Evolutionary conservation across 2,888 invertebrate species (phyloP), one percentile per base, ranked within the genome.

Genomic region (Heliconius sara): DNA sequence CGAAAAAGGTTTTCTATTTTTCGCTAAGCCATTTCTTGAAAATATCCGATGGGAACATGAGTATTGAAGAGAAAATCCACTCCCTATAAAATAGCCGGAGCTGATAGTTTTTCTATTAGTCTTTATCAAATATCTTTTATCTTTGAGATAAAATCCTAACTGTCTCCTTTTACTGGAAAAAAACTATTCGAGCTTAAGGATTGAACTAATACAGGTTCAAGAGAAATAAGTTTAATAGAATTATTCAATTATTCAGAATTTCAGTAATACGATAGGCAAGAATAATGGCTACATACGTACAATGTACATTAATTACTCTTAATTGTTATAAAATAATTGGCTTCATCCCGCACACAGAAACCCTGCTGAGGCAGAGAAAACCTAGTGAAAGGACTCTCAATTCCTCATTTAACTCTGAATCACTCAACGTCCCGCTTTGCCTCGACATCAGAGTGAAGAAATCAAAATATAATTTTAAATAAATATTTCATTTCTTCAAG

Each of bases 1-100:
- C 77, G 74, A 75, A 77, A 81, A 81, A 77, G 70, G 74, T 81
- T 72, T 76, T 78, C 72, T 76, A 76, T 77, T 80, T 79, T 81
- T 78, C 67, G 75, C 76, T 75, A 71, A 79, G 76, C 75, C 75
- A 75, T 81, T 81, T 66, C 79, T 66, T 79, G 77, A 75, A 70
- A 75, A 77, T 81, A 75, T 79, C 73, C 78, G 67, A 78, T 60
- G 65, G 57, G 73, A 73, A 71, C 67, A 73, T 47, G 78, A 73
- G 39, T 39, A 73, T 60, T 73, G 73, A 65, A 34, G 57, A 52
- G 73, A 78, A 73, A 72, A 72, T 73, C n/a, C 73, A 79, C 70
- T 75, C 66, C 60, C 66, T 77, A 79, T 81, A 81, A 79, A 81
- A 77, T 81, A 77, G 71, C 79, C 79, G 39, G 60, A 34, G 47